Base-by-base conservation (phyloP, 2,888 invertebrate species). In the Frankliniella fusca region DNA sequence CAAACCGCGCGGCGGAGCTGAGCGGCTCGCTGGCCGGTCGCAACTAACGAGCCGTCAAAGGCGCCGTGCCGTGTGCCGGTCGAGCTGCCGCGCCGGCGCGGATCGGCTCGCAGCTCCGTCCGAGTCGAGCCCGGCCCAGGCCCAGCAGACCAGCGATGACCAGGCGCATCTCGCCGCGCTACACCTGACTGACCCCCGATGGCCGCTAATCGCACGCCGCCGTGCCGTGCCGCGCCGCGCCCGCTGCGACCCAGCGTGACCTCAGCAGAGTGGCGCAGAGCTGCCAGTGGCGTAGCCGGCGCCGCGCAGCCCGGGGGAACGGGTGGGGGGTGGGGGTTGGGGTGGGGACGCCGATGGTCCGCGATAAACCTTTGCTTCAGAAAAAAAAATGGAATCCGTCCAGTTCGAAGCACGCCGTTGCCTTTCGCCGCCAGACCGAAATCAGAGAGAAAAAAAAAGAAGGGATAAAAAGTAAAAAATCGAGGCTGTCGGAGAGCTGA, bases 11-110 rank as follows among this genome's bases (percentile, higher is more conserved):
- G 38, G 61, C 61, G 61, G 18, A 18, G 61, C 61, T 11, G 18
- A 18, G 61, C 61, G 7, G 61, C 61, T 54, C 54, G 10, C 54
- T 15, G 20, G 61, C 61, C 54, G 54, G 61, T 18, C 61, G 61
- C 61, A 61, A 61, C 61, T 61, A 61, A 61, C 61, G 61, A 61
- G 61, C 61, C 61, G 61, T 61, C 61, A 61, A 61, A 61, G 61
- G 61, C 61, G 3, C 54, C 11, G 61, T 20, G 3, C 54, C 11
- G 61, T 20, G 61, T 61, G 61, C 61, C 61, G 61, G 61, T 61
- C 61, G 61, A 61, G 15, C 15, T 61, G 61, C 61, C 54, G 54
- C 54, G 12, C 54, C 18, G 61, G 20, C 18, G 61, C 3, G 61
- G 61, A n/a, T n/a, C 61, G 54, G 15, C 61, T n/a, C 15, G 15